These are phyloP conservation scores for Hyalella azteca DNA, from an alignment of 2,888 invertebrate species.

Conservation along the genomic window DNA sequence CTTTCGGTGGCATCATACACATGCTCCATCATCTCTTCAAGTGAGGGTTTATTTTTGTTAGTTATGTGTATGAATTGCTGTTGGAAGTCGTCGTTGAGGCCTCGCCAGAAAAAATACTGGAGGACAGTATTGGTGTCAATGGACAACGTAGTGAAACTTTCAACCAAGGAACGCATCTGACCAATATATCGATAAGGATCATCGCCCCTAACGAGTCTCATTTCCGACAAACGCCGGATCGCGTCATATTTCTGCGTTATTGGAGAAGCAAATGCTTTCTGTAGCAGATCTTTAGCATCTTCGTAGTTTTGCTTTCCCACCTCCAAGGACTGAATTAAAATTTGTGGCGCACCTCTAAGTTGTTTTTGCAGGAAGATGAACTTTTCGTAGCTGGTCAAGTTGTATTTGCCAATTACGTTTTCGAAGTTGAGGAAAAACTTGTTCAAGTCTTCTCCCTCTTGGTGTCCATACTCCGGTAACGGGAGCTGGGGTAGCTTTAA, in stretches of 20 bases:
- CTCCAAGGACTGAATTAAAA: background rate
- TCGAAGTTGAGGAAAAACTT: background rate
- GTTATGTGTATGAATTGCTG: background rate
- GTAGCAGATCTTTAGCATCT: background rate
- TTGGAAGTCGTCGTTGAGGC: background rate
- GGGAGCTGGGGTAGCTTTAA: background rate
- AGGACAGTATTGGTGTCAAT: background rate
- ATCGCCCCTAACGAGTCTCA: background rate
- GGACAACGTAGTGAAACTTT: background rate
- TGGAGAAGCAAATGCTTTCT: conserved; percentile 4
- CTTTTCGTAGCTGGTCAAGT: background rate
- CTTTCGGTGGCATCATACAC: background rate
- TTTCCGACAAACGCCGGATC: background rate
- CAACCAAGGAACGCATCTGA: background rate
- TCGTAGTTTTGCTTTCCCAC: background rate
- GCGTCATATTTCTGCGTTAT: background rate
- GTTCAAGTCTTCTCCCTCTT: background rate
- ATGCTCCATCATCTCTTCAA: background rate
- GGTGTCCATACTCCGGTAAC: too few species aligned
- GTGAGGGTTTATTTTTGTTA: conserved; percentile 35
- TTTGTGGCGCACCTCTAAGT: background rate
- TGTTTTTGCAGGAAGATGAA: background rate
- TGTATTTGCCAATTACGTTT: background rate
- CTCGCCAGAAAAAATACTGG: background rate
- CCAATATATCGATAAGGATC: background rate